Percentiles rank a stretch among this genome's conserved stretches.
phyloP scores from a whole-genome alignment of 2,888 invertebrate species.

The Podabrus alpinus region DNA sequence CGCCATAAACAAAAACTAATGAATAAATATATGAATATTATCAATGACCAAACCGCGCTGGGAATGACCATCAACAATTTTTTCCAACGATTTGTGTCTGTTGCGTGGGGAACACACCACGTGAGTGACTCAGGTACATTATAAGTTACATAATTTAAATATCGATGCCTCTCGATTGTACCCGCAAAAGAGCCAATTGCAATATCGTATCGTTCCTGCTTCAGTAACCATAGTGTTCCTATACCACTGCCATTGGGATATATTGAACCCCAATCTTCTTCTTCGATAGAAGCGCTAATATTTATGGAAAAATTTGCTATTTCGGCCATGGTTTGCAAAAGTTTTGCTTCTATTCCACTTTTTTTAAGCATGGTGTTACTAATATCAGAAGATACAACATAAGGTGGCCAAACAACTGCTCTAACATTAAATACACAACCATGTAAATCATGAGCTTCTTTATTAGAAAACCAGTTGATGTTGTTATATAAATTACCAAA shows the following conservation, averaged over 20 bases:
- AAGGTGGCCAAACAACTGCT: conserved; percentile 48
- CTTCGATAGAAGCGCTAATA: conserved; percentile 32
- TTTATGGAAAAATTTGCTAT: conserved; percentile 40
- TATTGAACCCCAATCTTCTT: conserved; percentile 39
- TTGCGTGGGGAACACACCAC: conserved; percentile 49
- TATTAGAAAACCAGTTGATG: conserved; percentile 39
- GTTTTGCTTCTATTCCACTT: conserved; percentile 42
- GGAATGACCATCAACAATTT: conserved; percentile 33
- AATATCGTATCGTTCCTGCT: conserved; percentile 42
- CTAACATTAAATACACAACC: conserved; percentile 45
- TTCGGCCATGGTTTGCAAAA: conserved; percentile 41
- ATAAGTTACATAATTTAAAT: conserved; percentile 45
- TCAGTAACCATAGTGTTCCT: conserved; percentile 41
- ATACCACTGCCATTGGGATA: conserved; percentile 37
- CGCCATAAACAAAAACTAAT: conserved; percentile 20
- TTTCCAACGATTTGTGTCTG: conserved; percentile 37
- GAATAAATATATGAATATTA: conserved; percentile 18
- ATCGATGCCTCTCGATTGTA: conserved; percentile 36
- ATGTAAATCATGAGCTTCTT: conserved; percentile 43
- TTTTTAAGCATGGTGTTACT: conserved; percentile 11
- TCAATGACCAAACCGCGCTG: conserved; percentile 26
- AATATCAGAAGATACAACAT: conserved; percentile 39
- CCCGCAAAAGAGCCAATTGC: conserved; percentile 48
- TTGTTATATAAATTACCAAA: conserved; percentile 26
- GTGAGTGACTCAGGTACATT: conserved; percentile 47